phyloP scores from a whole-genome alignment of 2,113 vertebrate species.

The Atlantisia rogersi region DNA sequence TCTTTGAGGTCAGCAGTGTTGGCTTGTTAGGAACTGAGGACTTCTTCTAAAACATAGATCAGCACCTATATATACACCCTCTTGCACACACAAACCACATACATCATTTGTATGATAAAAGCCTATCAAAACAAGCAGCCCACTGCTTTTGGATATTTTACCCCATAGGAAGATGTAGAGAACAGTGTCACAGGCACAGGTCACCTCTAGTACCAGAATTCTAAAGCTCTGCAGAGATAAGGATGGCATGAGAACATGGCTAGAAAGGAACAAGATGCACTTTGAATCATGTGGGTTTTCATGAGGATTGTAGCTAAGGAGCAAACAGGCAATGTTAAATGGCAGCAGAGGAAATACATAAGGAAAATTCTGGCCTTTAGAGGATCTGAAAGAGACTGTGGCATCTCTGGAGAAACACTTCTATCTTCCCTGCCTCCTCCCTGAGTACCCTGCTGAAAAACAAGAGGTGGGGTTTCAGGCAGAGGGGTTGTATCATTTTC shows the following conservation, averaged over 20 bases:
- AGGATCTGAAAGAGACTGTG: background rate
- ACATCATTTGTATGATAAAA: background rate
- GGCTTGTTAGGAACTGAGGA: background rate
- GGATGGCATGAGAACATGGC: background rate
- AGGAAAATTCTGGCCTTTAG: background rate
- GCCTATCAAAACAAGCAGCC: background rate
- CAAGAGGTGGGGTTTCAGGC: background rate
- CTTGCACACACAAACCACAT: background rate
- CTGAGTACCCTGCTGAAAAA: background rate
- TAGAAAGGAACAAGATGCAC: background rate
- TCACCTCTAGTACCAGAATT: background rate
- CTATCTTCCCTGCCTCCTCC: background rate
- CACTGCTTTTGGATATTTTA: background rate
- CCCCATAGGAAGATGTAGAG: background rate
- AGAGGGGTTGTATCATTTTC: background rate
- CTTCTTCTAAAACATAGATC: constrained; percentile 9
- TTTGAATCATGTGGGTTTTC: background rate
- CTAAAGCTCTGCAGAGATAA: background rate
- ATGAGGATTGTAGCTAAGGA: background rate
- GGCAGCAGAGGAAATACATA: background rate
- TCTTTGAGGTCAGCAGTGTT: background rate
- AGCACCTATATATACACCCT: background rate
- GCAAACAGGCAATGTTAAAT: background rate
- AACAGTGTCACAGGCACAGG: background rate
- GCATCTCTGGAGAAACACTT: background rate